Evolutionary conservation across 1,140 invertebrate genomes (phyloP).

Genomic region (Cataglyphis hispanica): DNA sequence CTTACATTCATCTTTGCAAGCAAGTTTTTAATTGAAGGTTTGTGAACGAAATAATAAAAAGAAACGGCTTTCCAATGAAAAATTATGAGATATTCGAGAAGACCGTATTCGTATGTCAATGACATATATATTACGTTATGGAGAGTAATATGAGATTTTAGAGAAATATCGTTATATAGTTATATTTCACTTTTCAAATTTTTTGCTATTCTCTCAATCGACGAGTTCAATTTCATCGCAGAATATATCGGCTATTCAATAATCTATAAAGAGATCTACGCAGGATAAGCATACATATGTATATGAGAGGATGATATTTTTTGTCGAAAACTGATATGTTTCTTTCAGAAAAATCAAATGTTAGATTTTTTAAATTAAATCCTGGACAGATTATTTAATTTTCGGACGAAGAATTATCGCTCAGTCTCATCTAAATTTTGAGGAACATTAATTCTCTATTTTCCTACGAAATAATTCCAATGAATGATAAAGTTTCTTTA

Average conservation of each 20-base stretch:
- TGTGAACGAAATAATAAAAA: constrained; percentile 4
- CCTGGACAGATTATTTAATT: neutral
- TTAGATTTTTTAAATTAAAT: neutral
- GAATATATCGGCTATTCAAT: neutral
- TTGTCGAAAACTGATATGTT: neutral
- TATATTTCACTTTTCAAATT: constrained; percentile 2
- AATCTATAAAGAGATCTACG: neutral
- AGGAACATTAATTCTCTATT: neutral
- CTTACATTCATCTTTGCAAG: constrained; percentile 45
- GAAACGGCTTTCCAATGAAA: neutral
- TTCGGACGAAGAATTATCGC: neutral
- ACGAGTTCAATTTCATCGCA: neutral
- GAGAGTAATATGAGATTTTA: neutral
- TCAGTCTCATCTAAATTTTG: neutral
- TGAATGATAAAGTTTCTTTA: constrained; percentile 12
- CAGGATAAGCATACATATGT: neutral
- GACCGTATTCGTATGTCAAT: neutral
- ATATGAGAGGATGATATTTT: neutral
- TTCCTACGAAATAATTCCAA: neutral
- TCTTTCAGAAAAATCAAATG: neutral
- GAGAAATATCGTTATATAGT: neutral
- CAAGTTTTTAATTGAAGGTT: constrained; percentile 52
- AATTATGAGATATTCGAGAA: constrained; percentile 8
- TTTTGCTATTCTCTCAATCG: neutral
- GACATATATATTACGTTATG: neutral